phyloP scores from a whole-genome alignment of 2,888 invertebrate species.

The Cheilosia urbana region DNA sequence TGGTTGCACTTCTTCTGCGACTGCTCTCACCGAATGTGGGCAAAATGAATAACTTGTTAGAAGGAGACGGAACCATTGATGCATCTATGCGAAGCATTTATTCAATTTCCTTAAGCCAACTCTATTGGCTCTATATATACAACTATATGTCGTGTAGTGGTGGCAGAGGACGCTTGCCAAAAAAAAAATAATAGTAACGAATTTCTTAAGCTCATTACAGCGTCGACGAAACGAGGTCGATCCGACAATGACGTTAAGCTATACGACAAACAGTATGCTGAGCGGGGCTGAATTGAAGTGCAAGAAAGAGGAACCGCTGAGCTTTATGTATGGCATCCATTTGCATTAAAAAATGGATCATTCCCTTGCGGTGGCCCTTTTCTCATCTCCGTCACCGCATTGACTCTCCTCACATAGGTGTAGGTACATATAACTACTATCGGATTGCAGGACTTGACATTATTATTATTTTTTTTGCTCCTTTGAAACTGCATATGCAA shows the following conservation, averaged over 20 bases:
- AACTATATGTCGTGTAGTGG: background rate
- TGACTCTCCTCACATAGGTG: background rate
- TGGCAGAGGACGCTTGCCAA: background rate
- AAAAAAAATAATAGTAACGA: conserved; percentile 7
- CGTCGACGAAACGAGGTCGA: conserved; percentile 59
- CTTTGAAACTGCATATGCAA: conserved; percentile 61
- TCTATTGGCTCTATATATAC: background rate
- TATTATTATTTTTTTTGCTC: conserved; percentile 36
- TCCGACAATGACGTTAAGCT: conserved; percentile 40
- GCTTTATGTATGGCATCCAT: conserved; percentile 54
- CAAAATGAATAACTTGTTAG: conserved; percentile 20
- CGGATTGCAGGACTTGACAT: conserved; percentile 67
- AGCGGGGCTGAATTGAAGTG: conserved; percentile 32
- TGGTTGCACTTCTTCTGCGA: background rate
- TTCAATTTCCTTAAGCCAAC: conserved; percentile 31
- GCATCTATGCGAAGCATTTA: conserved; percentile 42
- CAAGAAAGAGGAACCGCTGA: conserved; percentile 26
- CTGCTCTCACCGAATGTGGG: conserved; percentile 4
- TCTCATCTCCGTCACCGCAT: conserved; percentile 1
- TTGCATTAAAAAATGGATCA: conserved; percentile 65
- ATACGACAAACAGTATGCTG: conserved; percentile 3
- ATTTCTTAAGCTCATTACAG: conserved; percentile 54
- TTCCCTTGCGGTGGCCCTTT: conserved; percentile 40
- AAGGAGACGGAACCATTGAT: conserved; percentile 16
- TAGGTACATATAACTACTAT: conserved; percentile 46